Evolutionary conservation across 2,113 vertebrate genomes (phyloP), one percentile per base, ranked within the genome.

Genomic region (Pseudopipra pipra): DNA sequence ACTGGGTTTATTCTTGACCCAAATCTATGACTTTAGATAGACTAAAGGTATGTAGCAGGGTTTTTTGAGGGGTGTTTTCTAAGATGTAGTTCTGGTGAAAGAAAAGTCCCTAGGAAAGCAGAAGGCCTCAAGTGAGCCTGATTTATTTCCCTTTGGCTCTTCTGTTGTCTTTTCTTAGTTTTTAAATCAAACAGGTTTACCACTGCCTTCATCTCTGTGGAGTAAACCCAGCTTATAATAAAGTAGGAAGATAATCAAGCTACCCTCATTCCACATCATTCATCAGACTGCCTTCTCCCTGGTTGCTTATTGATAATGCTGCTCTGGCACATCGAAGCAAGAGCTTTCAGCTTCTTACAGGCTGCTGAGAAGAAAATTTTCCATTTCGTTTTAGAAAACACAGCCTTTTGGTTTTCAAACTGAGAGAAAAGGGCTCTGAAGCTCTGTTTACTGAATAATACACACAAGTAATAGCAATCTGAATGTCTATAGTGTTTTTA

Each of bases 111-210:
- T 52, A 16, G 46, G 35, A 93, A 74, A 58, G 37, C 73, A 81
- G 73, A 89, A 47, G 35, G 23, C 41, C 62, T 79, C 70, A 37
- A 27, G 23, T 72, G 62, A 85, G n/a, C 58, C 67, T 85, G 62
- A 65, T 89, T 85, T 94, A 55, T 85, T 87, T 94, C 59, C 49
- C 10, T 2, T 66, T 59, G 67, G 27, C 3, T 22, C 70, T 91
- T 79, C 59, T 79, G n/a, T 85, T 95, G 81, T 91, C 74, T 92
- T 92, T 84, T 85, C 75, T 89, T 62, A 47, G 78, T 81, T 92
- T 95, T 80, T 68, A 89, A 87, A 86, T 97, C 73, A 87, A 73
- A 80, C 44, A 33, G 63, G 28, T 91, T 94, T 94, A 89, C 71
- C 21, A 2, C 49, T 79, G 27, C 66, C 54, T 95, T 92, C 56